A percentile compares a stretch with the other conserved stretches of the same genome.
These are phyloP conservation scores for Oeneis ivallda DNA, from an alignment of 2,888 invertebrate species.

Conservation along the genomic window DNA sequence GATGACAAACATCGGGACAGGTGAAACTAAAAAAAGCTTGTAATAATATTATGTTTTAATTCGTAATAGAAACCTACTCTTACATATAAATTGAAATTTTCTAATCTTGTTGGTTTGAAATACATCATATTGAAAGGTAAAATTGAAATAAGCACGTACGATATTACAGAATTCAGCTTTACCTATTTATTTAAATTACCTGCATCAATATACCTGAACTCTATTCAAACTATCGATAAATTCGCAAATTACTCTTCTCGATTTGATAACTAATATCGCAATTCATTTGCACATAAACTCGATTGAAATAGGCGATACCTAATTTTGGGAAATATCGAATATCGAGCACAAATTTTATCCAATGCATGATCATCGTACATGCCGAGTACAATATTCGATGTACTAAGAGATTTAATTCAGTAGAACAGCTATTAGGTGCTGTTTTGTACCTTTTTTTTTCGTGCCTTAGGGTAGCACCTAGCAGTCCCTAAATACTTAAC, in stretches of 20 bases:
- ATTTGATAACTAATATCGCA: conserved; percentile 11
- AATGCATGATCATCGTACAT: not conserved
- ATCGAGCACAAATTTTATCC: conserved; percentile 16
- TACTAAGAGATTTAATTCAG: not conserved
- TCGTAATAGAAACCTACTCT: no score
- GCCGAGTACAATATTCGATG: conserved; percentile 9
- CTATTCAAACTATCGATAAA: not conserved
- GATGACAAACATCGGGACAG: no score
- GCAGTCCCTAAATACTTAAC: no score
- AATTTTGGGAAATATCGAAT: conserved; percentile 14
- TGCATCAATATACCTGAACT: not conserved
- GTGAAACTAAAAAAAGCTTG: no score
- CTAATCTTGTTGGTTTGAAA: no score
- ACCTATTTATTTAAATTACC: not conserved
- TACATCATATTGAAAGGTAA: no score
- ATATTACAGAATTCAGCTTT: no score
- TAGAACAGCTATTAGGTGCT: not conserved
- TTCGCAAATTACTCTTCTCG: conserved; percentile 6
- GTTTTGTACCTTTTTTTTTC: no score
- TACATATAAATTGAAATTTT: no score
- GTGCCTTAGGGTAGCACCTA: no score
- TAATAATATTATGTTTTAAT: no score
- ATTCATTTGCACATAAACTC: conserved; percentile 18
- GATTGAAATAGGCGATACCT: conserved; percentile 18
- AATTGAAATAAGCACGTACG: no score